Conservation (phyloP, 2,888 invertebrate species). For the Drosophila hamatofila region DNA sequence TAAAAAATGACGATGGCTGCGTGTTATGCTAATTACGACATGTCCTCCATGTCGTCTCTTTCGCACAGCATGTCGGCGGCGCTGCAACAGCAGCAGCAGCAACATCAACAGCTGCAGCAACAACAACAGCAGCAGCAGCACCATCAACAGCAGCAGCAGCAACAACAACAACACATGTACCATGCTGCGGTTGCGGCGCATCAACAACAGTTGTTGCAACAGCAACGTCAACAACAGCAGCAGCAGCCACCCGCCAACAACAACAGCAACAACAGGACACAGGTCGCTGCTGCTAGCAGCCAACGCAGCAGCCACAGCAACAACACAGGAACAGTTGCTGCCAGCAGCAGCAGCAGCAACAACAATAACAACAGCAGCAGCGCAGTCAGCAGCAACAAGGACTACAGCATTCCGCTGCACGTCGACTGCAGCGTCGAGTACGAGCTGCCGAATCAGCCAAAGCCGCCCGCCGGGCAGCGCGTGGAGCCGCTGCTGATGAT, state of each 20-base stretch:
- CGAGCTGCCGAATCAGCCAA: conserved; percentile 95
- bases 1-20: conserved; percentile 85
- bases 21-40: conserved; percentile 85
- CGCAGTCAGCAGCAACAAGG: conserved; percentile 86
- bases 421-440: conserved; percentile 97
- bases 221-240: conserved; percentile 58
- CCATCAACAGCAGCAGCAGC: conserved; percentile 57
- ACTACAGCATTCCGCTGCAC: conserved; percentile 94
- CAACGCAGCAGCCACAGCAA: conserved; percentile 48
- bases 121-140: conserved; percentile 58
- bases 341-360: conserved; percentile 75
- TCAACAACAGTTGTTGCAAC: conserved; percentile 68
- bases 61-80: conserved; percentile 82
- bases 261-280: conserved; percentile 21
- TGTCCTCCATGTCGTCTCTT: conserved; percentile 74
- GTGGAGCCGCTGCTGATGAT: conserved; percentile 95
- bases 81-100: conserved; percentile 68
- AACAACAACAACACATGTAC: conserved; percentile 66
- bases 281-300: conserved; percentile 61
- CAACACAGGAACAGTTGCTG: conserved; percentile 68
- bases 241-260: conserved; percentile 56
- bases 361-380: conserved; percentile 80
- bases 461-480: conserved; percentile 93
- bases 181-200: conserved; percentile 69
- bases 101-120: conserved; percentile 57